Percentiles rank a stretch among this genome's conserved stretches.
Conservation (phyloP, 2,888 invertebrate genomes). For the Torymus tubicola region DNA sequence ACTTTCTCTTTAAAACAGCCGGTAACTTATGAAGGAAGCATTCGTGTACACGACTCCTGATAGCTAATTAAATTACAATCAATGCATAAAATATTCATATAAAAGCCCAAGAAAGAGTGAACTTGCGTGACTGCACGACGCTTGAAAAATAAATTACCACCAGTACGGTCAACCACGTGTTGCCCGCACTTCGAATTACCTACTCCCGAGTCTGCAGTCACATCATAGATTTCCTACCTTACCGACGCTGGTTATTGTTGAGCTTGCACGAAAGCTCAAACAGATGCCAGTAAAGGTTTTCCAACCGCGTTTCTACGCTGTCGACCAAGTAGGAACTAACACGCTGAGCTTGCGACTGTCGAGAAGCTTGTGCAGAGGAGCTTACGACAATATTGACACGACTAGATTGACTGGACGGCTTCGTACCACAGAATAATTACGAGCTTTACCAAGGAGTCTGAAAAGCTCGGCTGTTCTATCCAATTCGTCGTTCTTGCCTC, state of each 20-base stretch:
- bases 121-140: neutral
- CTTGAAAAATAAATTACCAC: conserved; percentile 21
- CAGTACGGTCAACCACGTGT: conserved; percentile 18
- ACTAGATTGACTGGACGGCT: conserved; percentile 50
- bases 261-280: neutral
- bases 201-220: conserved; percentile 27
- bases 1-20: neutral
- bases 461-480: conserved; percentile 12
- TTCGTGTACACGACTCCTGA: neutral
- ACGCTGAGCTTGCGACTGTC: conserved; percentile 1
- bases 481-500: neutral
- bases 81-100: conserved; percentile 35
- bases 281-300: conserved; percentile 40
- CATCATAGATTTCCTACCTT: conserved; percentile 24
- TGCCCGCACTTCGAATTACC: conserved; percentile 25
- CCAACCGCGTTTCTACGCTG: neutral
- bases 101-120: neutral
- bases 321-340: conserved; percentile 18
- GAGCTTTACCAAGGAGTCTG: conserved; percentile 29
- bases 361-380: neutral
- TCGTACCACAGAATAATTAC: conserved; percentile 57
- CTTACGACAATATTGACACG: conserved; percentile 60
- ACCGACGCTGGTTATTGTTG: neutral
- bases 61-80: conserved; percentile 17
- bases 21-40: neutral